phyloP scores from a whole-genome alignment of 53 echinoderm and acorn worm species.

The Holothuria scabra region DNA sequence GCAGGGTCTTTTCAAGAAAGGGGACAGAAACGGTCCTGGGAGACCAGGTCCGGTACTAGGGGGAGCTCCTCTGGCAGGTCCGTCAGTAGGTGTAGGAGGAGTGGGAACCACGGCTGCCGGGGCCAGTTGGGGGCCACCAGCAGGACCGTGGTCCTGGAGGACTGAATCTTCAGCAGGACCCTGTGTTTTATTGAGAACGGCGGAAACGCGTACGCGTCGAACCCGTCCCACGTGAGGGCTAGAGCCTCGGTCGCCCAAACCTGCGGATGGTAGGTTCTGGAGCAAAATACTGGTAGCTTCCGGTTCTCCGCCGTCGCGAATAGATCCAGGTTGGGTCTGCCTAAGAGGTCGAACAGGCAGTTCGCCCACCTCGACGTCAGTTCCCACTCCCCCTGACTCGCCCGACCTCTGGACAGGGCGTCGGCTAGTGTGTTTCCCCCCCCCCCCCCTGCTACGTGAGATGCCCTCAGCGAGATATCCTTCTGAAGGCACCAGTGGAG shows the following conservation, averaged over 20 bases:
- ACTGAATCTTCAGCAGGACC: background rate
- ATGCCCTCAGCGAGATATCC: slow-evolving; percentile 20
- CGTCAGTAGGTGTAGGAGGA: slow-evolving; percentile 1
- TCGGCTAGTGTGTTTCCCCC: slow-evolving; percentile 55
- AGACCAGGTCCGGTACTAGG: background rate
- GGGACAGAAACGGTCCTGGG: no score
- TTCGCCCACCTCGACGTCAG: background rate
- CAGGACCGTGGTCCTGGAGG: background rate
- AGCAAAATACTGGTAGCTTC: slow-evolving; percentile 59
- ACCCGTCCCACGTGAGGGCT: slow-evolving; percentile 47
- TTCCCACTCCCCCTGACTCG: slow-evolving; percentile 5
- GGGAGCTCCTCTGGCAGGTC: background rate
- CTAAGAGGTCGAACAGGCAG: background rate
- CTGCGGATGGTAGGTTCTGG: slow-evolving; percentile 35
- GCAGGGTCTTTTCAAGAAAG: no score
- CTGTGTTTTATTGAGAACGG: background rate
- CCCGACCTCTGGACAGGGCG: background rate
- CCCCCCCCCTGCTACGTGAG: slow-evolving; percentile 32
- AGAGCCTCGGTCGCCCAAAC: slow-evolving; percentile 47
- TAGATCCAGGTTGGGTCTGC: slow-evolving; percentile 28
- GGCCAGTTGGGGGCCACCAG: slow-evolving; percentile 46
- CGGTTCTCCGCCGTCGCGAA: slow-evolving; percentile 43
- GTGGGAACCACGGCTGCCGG: slow-evolving; percentile 21
- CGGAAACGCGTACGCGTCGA: slow-evolving; percentile 62
- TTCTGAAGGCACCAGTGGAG: slow-evolving; percentile 45